Conservation (phyloP, 1,140 invertebrate species). For the Charaxes varanes region DNA sequence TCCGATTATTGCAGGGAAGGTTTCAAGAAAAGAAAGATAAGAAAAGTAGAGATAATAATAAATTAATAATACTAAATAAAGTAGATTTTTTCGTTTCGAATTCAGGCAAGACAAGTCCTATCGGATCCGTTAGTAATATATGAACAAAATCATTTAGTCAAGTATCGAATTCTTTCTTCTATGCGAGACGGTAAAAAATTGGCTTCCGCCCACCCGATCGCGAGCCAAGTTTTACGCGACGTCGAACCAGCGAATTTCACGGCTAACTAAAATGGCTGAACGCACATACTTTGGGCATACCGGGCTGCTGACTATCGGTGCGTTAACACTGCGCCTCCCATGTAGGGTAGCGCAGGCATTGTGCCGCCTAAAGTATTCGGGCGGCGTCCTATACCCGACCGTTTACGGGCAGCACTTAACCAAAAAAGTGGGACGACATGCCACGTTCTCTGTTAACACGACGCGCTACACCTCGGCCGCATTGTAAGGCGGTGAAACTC, state of each 20-base stretch:
- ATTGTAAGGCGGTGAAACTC: conserved; percentile 66
- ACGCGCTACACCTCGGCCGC: conserved; percentile 56
- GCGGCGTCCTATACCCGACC: conserved; percentile 59
- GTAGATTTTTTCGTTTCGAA: no score
- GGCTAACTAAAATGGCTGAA: conserved; percentile 34
- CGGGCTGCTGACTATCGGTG: conserved; percentile 38
- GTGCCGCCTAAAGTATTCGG: conserved; percentile 51
- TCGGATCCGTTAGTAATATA: no score
- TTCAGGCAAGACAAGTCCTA: no score
- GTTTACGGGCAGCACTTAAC: conserved; percentile 62
- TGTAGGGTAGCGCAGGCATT: conserved; percentile 56
- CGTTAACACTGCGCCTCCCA: conserved; percentile 43
- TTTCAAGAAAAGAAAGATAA: not conserved
- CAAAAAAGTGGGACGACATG: conserved; percentile 71
- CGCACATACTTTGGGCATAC: conserved; percentile 35
- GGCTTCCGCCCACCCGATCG: conserved; percentile 23
- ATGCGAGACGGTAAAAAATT: no score
- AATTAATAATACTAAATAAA: no score
- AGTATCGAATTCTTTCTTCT: no score
- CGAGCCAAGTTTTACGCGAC: conserved; percentile 27
- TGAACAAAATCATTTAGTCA: no score
- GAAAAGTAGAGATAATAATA: no score
- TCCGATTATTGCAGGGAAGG: no score
- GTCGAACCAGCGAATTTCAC: conserved; percentile 34
- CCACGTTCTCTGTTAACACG: conserved; percentile 62